Percentiles rank a stretch among this genome's conserved stretches.
Evolutionary conservation across 2,797 vertebrate genomes (phyloP).

Genomic region (Urocyon cinereoargenteus): DNA sequence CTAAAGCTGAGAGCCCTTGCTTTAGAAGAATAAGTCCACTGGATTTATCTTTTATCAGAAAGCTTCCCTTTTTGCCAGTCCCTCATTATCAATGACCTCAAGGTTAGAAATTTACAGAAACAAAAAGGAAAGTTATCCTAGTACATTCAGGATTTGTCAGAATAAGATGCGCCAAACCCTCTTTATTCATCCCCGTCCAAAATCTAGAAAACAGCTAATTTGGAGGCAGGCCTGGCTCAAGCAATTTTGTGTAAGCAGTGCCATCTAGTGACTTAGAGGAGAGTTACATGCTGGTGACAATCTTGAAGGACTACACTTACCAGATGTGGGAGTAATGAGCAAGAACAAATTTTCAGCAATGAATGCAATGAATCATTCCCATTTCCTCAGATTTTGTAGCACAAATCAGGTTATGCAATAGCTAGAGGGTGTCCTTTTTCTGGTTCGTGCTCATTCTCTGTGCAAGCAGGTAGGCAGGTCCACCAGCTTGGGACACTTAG

Average conservation of each 20-base stretch:
- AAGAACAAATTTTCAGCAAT: conserved; percentile 62
- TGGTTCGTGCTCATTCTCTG: background rate
- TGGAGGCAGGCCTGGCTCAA: rapidly evolving
- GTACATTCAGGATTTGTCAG: background rate
- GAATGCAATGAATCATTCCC: background rate
- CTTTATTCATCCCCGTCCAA: background rate
- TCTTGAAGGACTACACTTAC: background rate
- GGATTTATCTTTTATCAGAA: conserved; percentile 14
- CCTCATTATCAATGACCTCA: background rate
- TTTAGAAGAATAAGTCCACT: background rate
- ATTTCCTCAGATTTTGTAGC: conserved; percentile 47
- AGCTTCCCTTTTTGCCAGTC: background rate
- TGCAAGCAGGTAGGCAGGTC: background rate
- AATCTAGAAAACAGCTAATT: background rate
- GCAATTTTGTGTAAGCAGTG: conserved; percentile 49
- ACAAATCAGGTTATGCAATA: background rate
- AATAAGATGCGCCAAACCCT: background rate
- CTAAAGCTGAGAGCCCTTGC: background rate
- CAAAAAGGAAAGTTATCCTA: background rate
- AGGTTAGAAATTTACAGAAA: background rate
- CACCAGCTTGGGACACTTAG: background rate
- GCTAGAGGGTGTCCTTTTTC: background rate
- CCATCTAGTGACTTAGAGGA: background rate
- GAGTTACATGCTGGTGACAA: background rate
- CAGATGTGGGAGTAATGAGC: conserved; percentile 72